Evolutionary conservation across 1,140 invertebrate genomes (phyloP).

Genomic region (Mycetomoellerius zeteki): DNA sequence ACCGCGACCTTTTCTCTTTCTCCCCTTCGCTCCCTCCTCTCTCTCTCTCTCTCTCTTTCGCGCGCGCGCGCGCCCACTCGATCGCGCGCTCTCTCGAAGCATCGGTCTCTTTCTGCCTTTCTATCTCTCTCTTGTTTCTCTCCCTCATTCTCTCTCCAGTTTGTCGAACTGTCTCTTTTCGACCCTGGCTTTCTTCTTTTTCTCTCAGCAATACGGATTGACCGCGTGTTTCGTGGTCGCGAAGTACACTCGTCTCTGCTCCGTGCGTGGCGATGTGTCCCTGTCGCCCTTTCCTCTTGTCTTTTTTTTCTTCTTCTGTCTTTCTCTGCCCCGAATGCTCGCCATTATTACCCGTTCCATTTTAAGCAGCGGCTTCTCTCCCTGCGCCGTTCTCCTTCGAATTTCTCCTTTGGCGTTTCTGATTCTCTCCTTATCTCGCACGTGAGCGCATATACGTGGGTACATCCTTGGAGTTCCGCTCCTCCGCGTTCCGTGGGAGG

Average conservation of each 20-base stretch:
- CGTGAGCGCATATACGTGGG: not conserved
- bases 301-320: not conserved
- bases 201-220: not conserved
- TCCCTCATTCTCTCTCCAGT: not conserved
- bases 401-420: constrained; percentile 63
- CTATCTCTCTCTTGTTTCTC: not conserved
- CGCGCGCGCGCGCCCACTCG: constrained; percentile 43
- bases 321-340: not conserved
- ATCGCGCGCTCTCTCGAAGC: constrained; percentile 46
- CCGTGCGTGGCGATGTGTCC: constrained; percentile 16
- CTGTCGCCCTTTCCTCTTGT: not conserved
- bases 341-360: constrained; percentile 58
- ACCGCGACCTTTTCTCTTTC: constrained; percentile 17
- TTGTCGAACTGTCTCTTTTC: constrained; percentile 33
- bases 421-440: constrained; percentile 15
- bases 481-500: constrained; percentile 42
- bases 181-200: not conserved
- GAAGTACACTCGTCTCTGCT: constrained; percentile 16
- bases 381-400: not conserved
- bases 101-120: constrained; percentile 45
- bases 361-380: constrained; percentile 17
- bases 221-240: constrained; percentile 49
- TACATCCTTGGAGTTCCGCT: constrained; percentile 30
- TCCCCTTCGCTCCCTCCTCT: not conserved
- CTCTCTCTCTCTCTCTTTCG: not conserved